Evolutionary conservation across 2,797 vertebrate species (phyloP), one percentile per base, ranked within the genome.

Genomic region (Cirrhinus mrigala): DNA sequence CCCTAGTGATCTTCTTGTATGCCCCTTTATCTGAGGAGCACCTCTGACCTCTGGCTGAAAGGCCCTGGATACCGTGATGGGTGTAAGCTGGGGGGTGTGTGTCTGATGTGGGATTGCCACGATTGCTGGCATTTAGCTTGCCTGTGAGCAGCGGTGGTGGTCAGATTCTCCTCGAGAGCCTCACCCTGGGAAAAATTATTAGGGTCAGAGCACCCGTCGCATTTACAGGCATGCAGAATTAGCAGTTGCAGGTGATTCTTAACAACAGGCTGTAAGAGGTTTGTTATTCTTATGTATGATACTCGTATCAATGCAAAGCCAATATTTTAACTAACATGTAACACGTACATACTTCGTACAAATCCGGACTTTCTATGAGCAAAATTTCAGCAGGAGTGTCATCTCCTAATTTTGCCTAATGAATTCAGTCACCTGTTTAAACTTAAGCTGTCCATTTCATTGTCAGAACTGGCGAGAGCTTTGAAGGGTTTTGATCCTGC

Each of bases 1-100:
- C 92, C 94, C 94, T 92, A 96, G 96, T 97, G 97, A 98, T 98
- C 97, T 98, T 96, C 97, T 98, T 97, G 97, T 96, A 96, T 95
- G 86, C 95, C 96, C 97, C 96, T 97, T 97, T 97, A 98, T 98
- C 97, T 97, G 95, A 96, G 96, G 93, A 95, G 94, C 96, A 98
- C 98, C 97, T 98, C 94, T 98, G 97, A 98, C 97, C 97, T 95
- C 93, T 89, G 86, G 94, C 92, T 98, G 95, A 97, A 96, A 94
- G 94, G 95, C 94, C 96, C 95, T 93, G 93, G 95, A 96, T 98
- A 97, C 96, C 96, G 90, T 95, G 93, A 88, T 93, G 96, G 93
- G 93, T 93, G 96, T 97, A 98, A 97, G 96, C 97, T 96, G 94
- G 95, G 95, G 95, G 95, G 95, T 96, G 96, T 96, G 96, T 96